Evolutionary conservation across 1,140 invertebrate genomes (phyloP), one percentile per base, ranked within the genome.

Genomic region (Mercenaria mercenaria): DNA sequence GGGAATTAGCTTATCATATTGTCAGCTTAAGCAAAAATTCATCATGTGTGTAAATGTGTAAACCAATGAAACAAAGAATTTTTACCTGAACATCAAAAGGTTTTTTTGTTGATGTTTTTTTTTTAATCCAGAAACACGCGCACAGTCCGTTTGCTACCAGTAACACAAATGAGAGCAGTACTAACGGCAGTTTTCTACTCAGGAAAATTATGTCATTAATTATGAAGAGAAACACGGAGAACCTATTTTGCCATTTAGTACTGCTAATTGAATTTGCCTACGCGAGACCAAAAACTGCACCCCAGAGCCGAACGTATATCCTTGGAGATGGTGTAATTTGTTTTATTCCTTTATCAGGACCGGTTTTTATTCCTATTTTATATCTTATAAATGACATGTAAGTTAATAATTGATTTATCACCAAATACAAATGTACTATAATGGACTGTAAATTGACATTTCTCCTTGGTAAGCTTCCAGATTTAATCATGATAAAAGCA

Each of bases 381-480:
- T 64, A 10, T 29, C 59, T 64, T 11, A 64, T n/a, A 64, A 64
- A 64, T 64, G 59, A 64, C n/a, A 29, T 29, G n/a, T 15, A 29
- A 29, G 59, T 64, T 64, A 64, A 64, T 64, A 64, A 64, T 64
- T 29, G 59, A 64, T 64, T 29, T 64, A 64, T 26, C 59, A 64
- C 26, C 6, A 47, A 47, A 47, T 8, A 47, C 43, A 47, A 8
- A 47, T n/a, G n/a, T n/a, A n/a, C n/a, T n/a, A n/a, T n/a, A n/a
- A n/a, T n/a, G 52, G 20, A 23, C 52, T 3, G 3, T 56, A 23
- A 20, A 56, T 56, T 56, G 52, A 56, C 52, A 56, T 56, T 13
- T 56, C 20, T 23, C 15, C n/a, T 56, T 56, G 52, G 52, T 56
- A 56, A 23, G 3, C 6, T 20, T 56, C 52, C 52, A 56, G 52